Evolutionary conservation across 2,113 vertebrate genomes (phyloP).

Genomic region (Microcebus lehilahytsara): DNA sequence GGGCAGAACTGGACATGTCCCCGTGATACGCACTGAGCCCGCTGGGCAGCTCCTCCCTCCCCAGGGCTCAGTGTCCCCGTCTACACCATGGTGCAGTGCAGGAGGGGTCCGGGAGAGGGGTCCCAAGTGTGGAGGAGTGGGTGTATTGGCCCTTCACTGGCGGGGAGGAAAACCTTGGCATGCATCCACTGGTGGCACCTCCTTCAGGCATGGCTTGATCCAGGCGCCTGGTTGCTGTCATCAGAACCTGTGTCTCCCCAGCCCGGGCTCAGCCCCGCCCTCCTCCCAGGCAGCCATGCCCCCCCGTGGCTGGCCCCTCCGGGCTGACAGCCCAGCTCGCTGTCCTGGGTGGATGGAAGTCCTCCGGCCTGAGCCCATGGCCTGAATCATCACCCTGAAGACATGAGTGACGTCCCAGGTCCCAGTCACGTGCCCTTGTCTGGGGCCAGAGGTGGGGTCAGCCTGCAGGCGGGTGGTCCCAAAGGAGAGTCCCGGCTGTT

Average conservation of each 20-base stretch:
- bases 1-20: background rate
- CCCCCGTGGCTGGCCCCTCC: background rate
- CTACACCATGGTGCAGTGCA: background rate
- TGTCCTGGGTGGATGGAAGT: background rate
- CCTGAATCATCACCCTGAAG: background rate
- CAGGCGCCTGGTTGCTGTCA: accelerated
- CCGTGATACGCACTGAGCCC: background rate
- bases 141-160: background rate
- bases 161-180: background rate
- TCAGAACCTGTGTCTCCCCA: background rate
- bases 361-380: background rate
- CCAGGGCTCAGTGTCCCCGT: no score
- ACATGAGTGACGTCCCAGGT: background rate
- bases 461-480: background rate
- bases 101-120: background rate
- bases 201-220: background rate
- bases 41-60: background rate
- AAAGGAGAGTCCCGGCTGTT: background rate
- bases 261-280: background rate
- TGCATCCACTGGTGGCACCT: background rate
- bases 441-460: background rate
- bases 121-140: accelerated
- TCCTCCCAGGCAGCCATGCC: background rate
- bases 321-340: background rate
- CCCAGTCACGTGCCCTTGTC: background rate